Evolutionary conservation across 2,113 vertebrate species (phyloP).

Genomic region (Amphiprion ocellaris): DNA sequence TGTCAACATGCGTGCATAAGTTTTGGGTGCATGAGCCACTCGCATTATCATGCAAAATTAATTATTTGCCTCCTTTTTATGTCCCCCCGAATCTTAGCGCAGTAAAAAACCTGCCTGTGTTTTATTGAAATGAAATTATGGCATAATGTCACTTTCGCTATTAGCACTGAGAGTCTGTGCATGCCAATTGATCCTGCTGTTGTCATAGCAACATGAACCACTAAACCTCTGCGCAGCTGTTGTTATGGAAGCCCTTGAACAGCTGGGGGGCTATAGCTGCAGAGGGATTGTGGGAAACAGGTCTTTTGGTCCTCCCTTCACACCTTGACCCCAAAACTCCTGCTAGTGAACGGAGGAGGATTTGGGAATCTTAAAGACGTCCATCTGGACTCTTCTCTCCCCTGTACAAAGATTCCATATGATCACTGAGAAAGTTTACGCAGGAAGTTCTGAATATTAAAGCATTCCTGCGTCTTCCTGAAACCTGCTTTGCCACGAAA

Average conservation of each 20-base stretch:
- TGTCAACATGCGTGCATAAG: constrained; percentile 54
- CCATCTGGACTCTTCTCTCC: constrained; percentile 64
- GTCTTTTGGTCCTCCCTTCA: constrained; percentile 76
- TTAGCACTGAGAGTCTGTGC: constrained; percentile 79
- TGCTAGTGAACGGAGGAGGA: constrained; percentile 53
- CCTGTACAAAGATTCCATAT: constrained; percentile 22
- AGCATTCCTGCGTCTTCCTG: constrained; percentile 34
- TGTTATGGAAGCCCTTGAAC: constrained; percentile 86
- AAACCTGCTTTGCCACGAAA: constrained; percentile 50
- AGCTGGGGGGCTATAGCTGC: constrained; percentile 84
- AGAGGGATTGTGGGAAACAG: constrained; percentile 84
- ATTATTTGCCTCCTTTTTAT: constrained; percentile 76
- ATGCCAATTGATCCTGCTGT: constrained; percentile 84
- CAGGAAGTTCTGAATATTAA: constrained; percentile 64
- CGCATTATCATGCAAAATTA: constrained; percentile 71
- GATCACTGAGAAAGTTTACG: constrained; percentile 51
- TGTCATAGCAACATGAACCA: constrained; percentile 87
- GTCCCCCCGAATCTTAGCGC: constrained; percentile 61
- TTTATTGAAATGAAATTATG: constrained; percentile 82
- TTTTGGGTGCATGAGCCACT: constrained; percentile 39
- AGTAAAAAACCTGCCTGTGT: constrained; percentile 70
- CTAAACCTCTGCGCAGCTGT: constrained; percentile 86
- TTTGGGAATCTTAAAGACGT: constrained; percentile 66
- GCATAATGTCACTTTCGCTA: constrained; percentile 84
- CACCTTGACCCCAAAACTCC: constrained; percentile 78